Evolutionary conservation across 2,888 invertebrate genomes (phyloP).

Genomic region (Orthonychiurus folsomi): DNA sequence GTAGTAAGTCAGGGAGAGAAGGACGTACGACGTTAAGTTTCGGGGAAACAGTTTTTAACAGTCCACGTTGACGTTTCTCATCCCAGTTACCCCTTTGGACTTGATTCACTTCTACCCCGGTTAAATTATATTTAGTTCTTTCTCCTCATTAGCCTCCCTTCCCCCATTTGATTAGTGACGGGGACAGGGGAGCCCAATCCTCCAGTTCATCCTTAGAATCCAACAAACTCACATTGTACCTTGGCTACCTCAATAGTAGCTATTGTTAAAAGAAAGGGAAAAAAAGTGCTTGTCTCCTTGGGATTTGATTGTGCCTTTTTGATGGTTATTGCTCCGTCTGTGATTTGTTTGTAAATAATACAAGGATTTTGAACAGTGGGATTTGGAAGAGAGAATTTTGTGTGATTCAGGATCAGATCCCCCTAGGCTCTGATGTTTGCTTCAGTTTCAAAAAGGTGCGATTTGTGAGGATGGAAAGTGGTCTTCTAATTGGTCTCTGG

Average conservation of each 20-base stretch:
- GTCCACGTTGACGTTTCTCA: background rate
- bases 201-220: background rate
- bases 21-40: too few species aligned
- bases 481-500: constrained; percentile 16
- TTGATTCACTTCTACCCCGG: background rate
- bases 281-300: background rate
- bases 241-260: too few species aligned
- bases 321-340: background rate
- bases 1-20: background rate
- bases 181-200: background rate
- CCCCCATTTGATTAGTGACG: background rate
- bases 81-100: background rate
- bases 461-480: constrained; percentile 32
- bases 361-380: too few species aligned
- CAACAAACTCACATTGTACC: background rate
- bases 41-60: too few species aligned
- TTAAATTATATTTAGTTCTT: background rate
- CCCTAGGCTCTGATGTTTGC: background rate
- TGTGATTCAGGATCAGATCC: too few species aligned
- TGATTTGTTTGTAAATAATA: too few species aligned
- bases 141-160: background rate
- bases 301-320: background rate
- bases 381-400: too few species aligned
- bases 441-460: background rate
- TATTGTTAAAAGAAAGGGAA: too few species aligned